phyloP scores from a whole-genome alignment of 1,140 invertebrate species.

The Tribolium castaneum region DNA sequence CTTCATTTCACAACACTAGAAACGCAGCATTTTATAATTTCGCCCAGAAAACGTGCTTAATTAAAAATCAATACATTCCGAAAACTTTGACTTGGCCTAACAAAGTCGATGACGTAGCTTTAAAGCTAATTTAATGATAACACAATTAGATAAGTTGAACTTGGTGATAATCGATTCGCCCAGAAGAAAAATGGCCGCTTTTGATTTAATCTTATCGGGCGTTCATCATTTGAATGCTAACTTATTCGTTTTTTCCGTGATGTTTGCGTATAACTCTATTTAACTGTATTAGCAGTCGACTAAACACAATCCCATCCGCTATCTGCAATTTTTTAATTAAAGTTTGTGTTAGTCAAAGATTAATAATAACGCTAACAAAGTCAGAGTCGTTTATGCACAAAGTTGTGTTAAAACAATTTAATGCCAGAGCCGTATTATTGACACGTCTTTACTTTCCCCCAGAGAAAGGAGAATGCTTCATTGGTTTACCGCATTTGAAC shows the following conservation, averaged over 20 bases:
- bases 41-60: neutral
- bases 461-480: neutral
- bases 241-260: neutral
- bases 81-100: neutral
- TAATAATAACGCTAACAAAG: no score
- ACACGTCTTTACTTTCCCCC: neutral
- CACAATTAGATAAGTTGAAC: neutral
- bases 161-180: neutral
- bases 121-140: neutral
- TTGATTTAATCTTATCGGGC: neutral
- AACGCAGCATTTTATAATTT: neutral
- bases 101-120: neutral
- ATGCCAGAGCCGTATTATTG: neutral
- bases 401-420: neutral
- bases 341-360: no score
- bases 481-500: neutral
- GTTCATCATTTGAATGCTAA: neutral
- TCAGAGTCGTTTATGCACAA: neutral
- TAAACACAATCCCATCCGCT: neutral
- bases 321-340: neutral
- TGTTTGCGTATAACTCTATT: neutral
- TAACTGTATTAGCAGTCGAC: neutral
- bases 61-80: neutral
- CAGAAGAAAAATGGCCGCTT: neutral
- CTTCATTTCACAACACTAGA: neutral